Base-by-base conservation (phyloP, 2,797 vertebrate species). In the Rachycentron canadum region DNA sequence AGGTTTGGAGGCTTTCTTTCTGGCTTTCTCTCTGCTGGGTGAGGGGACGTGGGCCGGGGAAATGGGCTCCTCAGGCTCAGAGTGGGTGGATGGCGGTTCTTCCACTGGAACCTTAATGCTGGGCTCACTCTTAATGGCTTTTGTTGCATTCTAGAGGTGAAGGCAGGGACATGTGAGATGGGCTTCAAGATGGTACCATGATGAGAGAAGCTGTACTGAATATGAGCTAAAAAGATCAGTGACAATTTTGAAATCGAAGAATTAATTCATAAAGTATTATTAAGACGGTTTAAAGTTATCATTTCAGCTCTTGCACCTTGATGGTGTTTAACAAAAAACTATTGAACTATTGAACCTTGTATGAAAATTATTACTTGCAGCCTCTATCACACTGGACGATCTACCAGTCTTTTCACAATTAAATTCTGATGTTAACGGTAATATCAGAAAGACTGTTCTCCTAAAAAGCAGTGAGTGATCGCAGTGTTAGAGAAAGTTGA, bases 41-140 rank as follows among this genome's bases (percentile, higher is more conserved):
- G 96, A 97, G 60, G 96, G 96, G 43, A 95, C 92, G 80, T 95
- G 95, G 76, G 95, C 90, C 50, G 96, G 96, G 40, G 96, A 98
- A 0, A 94, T 91, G 0, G 97, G 94, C 72, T 98, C 97, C 73
- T 98, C 97, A 0, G 93, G 93, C 73, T 95, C 95, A 0, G 94
- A 94, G 43, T 92, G 93, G 58, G 94, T 93, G 4, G 96, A 95
- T 16, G 94, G 96, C 0, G 94, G 76, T 58, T 97, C 96, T 79
- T 98, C 97, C 0, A 94, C 82, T 0, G 93, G 93, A 25, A 92
- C 69, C 77, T 95, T 96, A 28, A 95, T 93, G 92, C 92, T 96
- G 36, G 88, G 89, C 84, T 98, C 97, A 3, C 94, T 95, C 91
- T 97, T 98, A 89, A 94, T 94, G 87, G 95, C 95, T 96, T 99